Base-by-base conservation (phyloP, 1,140 invertebrate species). In the Trachymyrmex cornetzi region DNA sequence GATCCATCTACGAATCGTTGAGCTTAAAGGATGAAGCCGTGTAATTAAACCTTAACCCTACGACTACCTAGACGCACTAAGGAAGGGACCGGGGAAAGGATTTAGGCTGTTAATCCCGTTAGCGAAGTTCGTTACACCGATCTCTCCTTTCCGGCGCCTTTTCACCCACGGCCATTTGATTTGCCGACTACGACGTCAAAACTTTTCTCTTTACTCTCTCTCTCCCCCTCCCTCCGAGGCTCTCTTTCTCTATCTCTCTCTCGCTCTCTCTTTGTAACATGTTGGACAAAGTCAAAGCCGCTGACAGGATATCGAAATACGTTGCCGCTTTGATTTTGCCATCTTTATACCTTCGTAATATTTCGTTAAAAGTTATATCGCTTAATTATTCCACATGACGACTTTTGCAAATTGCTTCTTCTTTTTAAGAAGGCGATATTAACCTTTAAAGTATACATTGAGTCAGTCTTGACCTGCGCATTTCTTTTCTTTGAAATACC, bases 11-110 rank as follows among this genome's bases (percentile, higher is more conserved):
- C 79, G 74, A 84, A 87, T 91, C 81, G 85, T 85, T 74, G 66
- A 57, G 80, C 66, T 89, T 82, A 85, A 85, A 80, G 87, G 88
- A 90, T 91, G 86, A 89, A 89, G 81, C 85, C 89, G 85, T 89
- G 85, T 91, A 90, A 89, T 91, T 91, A 91, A 90, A 89, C 74
- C 80, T 89, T 91, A 91, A 87, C 80, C 89, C 75, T 89, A 82
- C 69, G 44, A 67, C 79, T 89, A 77, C 61, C 75, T 82, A 87
- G 44, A 53, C 80, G 50, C 48, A 57, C 53, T 59, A 67, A 87
- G 44, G 34, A 81, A 77, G 57, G 38, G 61, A 69, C 57, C 75
- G 75, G 50, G 44, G 84, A 30, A 48, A 85, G 88, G 84, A 67
- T 87, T 90, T 92, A 91, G 72, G 87, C 48, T 55, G 84, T 85